These are phyloP conservation scores for Leuciscus idus DNA, from an alignment of 2,113 vertebrate species.

Conservation along the genomic window DNA sequence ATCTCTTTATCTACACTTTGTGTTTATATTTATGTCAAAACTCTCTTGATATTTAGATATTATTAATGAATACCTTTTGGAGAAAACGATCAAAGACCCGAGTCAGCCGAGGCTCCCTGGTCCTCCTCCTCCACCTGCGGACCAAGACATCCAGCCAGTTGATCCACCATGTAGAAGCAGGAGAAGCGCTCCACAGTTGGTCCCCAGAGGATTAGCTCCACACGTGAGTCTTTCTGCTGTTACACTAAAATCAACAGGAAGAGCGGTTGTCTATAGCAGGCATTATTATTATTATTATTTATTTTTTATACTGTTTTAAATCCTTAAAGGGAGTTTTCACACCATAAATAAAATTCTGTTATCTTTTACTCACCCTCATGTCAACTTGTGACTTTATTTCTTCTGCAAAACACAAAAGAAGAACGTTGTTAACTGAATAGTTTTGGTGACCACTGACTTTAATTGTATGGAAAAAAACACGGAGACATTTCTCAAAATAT, in stretches of 20 bases:
- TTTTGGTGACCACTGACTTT: background rate
- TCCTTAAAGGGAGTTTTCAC: background rate
- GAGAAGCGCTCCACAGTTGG: constrained; percentile 58
- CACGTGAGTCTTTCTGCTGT: constrained; percentile 58
- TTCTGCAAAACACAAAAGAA: background rate
- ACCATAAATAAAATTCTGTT: background rate
- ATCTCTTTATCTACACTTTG: background rate
- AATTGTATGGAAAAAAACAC: background rate
- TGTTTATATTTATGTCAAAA: background rate
- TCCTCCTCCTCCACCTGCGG: constrained; percentile 65
- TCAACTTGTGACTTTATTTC: background rate
- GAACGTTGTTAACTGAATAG: background rate
- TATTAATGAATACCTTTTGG: constrained; percentile 76
- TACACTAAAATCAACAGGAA: background rate
- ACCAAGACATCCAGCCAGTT: background rate
- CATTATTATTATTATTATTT: background rate
- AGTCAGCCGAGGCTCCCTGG: constrained; percentile 55
- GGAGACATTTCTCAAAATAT: background rate
- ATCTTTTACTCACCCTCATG: background rate
- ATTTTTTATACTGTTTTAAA: background rate
- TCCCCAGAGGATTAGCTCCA: constrained; percentile 68
- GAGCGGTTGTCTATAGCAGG: background rate
- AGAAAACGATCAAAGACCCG: constrained; percentile 55
- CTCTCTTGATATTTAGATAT: constrained; percentile 70
- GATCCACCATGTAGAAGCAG: background rate